Percentiles rank a stretch among this genome's conserved stretches.
Evolutionary conservation across 2,113 vertebrate species (phyloP).

Genomic region (Tyto alba): DNA sequence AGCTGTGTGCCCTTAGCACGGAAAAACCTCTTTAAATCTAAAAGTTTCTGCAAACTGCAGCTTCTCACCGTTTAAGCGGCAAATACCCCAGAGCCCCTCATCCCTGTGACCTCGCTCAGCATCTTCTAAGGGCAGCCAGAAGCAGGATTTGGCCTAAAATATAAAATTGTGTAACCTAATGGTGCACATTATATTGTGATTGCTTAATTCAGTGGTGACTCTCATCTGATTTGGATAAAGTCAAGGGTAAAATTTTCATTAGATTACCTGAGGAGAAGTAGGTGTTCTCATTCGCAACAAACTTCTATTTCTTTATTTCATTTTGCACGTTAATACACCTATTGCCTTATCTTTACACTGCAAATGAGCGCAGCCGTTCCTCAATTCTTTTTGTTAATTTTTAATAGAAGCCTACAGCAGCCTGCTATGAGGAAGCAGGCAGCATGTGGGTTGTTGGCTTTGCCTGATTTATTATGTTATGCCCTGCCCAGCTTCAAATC

Average conservation of each 20-base stretch:
- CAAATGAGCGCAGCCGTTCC: not conserved
- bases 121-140: not conserved
- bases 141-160: not conserved
- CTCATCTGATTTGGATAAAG: not conserved
- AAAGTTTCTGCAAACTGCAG: not conserved
- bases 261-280: not conserved
- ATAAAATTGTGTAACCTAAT: not conserved
- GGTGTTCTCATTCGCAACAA: not conserved
- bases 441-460: not conserved
- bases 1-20: rapidly evolving
- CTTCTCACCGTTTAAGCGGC: not conserved
- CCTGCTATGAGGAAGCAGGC: not conserved
- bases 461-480: not conserved
- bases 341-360: not conserved
- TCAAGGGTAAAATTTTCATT: not conserved
- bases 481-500: not conserved
- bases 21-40: not conserved
- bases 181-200: not conserved
- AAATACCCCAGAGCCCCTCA: rapidly evolving
- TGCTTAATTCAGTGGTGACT: not conserved
- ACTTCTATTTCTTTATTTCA: not conserved
- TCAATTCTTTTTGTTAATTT: not conserved
- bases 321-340: not conserved
- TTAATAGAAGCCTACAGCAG: not conserved
- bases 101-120: not conserved